Conservation (phyloP, 2,797 vertebrate species). For the Rhinogobio ventralis region DNA sequence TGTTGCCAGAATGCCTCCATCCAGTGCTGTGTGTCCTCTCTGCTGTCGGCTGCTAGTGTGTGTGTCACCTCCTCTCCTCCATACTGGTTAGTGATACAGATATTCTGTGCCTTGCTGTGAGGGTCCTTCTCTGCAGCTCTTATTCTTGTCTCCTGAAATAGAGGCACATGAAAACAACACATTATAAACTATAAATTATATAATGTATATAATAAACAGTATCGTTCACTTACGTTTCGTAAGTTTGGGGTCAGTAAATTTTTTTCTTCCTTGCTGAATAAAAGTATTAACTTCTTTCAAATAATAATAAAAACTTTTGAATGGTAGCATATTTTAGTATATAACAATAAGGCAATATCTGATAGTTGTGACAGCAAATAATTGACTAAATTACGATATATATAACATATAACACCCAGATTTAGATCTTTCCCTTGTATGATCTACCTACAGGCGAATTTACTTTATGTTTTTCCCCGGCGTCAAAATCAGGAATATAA, state of each 20-base stretch:
- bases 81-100: conserved; percentile 88
- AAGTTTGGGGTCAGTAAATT: background rate
- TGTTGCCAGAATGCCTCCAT: conserved; percentile 96
- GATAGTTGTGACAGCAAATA: background rate
- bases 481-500: too few relatives aligned
- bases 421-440: too few relatives aligned
- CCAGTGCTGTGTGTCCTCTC: conserved; percentile 87
- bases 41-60: conserved; percentile 81
- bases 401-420: too few relatives aligned
- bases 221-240: too few relatives aligned
- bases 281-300: background rate
- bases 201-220: background rate
- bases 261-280: background rate
- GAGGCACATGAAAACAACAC: background rate
- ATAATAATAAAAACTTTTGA: background rate
- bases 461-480: too few relatives aligned
- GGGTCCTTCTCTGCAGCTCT: conserved; percentile 84
- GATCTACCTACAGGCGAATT: too few relatives aligned
- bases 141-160: conserved; percentile 88
- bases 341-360: background rate
- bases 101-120: conserved; percentile 80
- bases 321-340: too few relatives aligned
- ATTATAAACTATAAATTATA: conserved; percentile 9
- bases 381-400: too few relatives aligned
- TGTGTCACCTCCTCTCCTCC: conserved; percentile 90